Base-by-base conservation (phyloP, 2,888 invertebrate genomes). In the Calliopum simillimum region DNA sequence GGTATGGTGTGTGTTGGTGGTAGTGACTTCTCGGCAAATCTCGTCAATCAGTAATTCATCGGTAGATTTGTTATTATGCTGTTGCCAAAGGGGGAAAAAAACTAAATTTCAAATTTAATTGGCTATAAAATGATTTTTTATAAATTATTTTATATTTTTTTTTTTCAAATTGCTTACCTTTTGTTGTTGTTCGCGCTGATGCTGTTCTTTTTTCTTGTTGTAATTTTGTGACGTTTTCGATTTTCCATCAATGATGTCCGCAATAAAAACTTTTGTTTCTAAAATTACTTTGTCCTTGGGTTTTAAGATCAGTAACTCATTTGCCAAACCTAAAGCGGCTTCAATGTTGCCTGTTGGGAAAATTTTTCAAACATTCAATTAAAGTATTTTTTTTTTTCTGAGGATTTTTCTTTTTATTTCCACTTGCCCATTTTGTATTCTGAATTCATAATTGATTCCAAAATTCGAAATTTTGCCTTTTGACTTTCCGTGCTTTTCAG, bases 341-440 rank as follows among this genome's bases (percentile, higher is more conserved):
- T 73, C 58, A 14, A 78, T 71, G 71, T 82, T 81, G 21, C 82
- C 83, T 84, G 68, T 4, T 61, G 73, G 11, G 46, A 55, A 13
- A 46, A 68, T 8, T n/a, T n/a, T n/a, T n/a, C n/a, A n/a, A n/a
- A n/a, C n/a, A n/a, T n/a, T n/a, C n/a, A n/a, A 33, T 1, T 2
- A 33, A 33, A 33, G 33, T 1, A 49, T 12, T 19, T 16, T 49
- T 6, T 11, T 16, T 49, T 49, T 49, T 1, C 49, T 16, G 8
- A 49, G 1, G 5, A 51, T 16, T 53, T 53, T 8, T 51, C 11
- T 33, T 33, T 33, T n/a, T 63, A 49, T 19, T 2, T 11, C 23
- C 8, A 70, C 76, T 70, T 53, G 83, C 83, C 84, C 74, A 79
- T 76, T 43, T 76, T 75, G 66, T 80, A 81, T 74, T 83, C 83